Base-by-base conservation (phyloP, 1,140 invertebrate species). In the Phthorimaea operculella region DNA sequence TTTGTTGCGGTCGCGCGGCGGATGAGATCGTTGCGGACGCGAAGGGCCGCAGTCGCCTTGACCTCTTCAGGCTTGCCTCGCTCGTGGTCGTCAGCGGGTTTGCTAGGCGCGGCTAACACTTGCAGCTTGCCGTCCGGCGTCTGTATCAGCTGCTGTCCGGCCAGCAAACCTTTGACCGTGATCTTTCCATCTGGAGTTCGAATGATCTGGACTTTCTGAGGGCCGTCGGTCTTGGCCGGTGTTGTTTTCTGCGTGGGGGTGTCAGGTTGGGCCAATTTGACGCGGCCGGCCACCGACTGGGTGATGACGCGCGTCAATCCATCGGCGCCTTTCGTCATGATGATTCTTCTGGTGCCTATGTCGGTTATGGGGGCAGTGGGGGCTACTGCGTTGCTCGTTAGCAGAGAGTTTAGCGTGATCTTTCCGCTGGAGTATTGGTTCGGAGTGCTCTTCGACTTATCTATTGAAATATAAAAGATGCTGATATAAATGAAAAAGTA, bases 61-160 rank as follows among this genome's bases (percentile, higher is more conserved):
- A 47, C 16, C 12, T 71, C 73, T 7, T 76, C 74, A 1, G 49
- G 39, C 10, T 51, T 44, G n/a, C n/a, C n/a, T n/a, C n/a, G n/a
- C n/a, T n/a, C n/a, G 15, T 57, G 60, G 14, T 68, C 66, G 15
- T 52, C 47, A 1, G 28, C 21, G 1, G 58, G 7, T 33, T 76
- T 79, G 0, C 50, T 57, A 0, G 75, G 60, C 6, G 75, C 68
- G 0, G 77, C 72, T 14, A 97, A 87, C 3, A 98, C 92, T 70
- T 98, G 96, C 33, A 98, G 83, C 80, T 96, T 95, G 0, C 97
- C 97, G 85, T 98, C 96, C 0, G 96, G 91, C 88, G 97, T 92
- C 75, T 97, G 94, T 17, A 98, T 91, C 18, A 98, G 85, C 68
- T 98, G 95, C 72, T 99, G 97, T n/a, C 96, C 95, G 48, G 95